These are phyloP conservation scores for Leptocoma aspasia DNA, from an alignment of 2,113 vertebrate genomes.

Conservation along the genomic window DNA sequence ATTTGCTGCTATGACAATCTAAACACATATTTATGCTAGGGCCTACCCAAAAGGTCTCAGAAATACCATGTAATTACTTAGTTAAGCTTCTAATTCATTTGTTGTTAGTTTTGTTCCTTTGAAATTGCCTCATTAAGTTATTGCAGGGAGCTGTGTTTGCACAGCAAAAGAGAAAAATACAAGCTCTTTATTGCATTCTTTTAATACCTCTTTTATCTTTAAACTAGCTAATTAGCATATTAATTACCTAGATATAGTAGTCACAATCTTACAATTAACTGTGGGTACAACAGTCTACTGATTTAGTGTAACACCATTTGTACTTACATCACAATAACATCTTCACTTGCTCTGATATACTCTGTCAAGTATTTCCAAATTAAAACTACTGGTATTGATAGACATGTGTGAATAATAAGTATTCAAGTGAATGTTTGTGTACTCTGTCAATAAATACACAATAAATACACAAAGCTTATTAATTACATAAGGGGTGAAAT, in stretches of 20 bases:
- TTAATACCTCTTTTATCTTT: conserved; percentile 31
- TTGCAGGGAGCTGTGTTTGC: conserved; percentile 26
- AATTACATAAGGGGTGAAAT: not conserved
- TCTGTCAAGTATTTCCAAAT: not conserved
- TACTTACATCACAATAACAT: not conserved
- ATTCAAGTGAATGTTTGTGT: not conserved
- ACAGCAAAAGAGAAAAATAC: conserved; percentile 27
- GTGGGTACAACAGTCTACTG: not conserved
- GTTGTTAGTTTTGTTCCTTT: conserved; percentile 31
- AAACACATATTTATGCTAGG: not conserved
- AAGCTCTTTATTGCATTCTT: conserved; percentile 9
- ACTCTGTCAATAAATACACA: not conserved
- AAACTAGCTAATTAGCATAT: conserved; percentile 39
- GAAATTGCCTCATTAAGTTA: conserved; percentile 46
- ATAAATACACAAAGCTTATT: not conserved
- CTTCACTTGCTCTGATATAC: not conserved
- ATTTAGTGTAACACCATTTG: not conserved
- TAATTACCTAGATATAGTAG: conserved; percentile 10
- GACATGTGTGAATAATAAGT: rapidly evolving
- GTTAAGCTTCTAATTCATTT: conserved; percentile 19
- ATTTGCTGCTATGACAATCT: not conserved
- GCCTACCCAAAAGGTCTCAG: not conserved
- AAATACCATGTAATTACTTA: conserved; percentile 34
- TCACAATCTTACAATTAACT: not conserved
- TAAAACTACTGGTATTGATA: not conserved